Percentiles rank a stretch among this genome's conserved stretches.
phyloP scores from a whole-genome alignment of 2,888 invertebrate genomes.

The Halocaridina rubra region DNA sequence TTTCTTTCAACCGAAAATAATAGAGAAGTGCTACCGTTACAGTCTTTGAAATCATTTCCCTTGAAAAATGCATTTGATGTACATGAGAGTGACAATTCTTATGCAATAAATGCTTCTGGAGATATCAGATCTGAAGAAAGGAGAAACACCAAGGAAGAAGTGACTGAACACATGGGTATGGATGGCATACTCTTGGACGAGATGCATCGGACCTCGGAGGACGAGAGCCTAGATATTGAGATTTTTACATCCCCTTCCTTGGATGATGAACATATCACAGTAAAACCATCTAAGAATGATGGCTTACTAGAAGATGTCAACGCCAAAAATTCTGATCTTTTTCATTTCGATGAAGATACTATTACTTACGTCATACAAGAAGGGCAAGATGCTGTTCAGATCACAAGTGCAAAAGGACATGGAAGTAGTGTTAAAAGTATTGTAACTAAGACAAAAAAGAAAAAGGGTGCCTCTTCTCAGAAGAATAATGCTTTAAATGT shows the following conservation, averaged over 20 bases:
- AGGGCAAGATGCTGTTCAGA: neutral
- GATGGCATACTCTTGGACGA: no score
- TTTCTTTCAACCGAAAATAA: neutral
- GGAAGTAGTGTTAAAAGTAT: neutral
- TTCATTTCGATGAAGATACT: constrained; percentile 32
- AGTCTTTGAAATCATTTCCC: neutral
- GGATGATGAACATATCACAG: neutral
- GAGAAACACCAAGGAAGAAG: neutral
- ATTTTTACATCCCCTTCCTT: neutral
- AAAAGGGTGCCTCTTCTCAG: neutral
- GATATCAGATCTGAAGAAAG: neutral
- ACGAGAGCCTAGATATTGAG: neutral
- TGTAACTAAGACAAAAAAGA: neutral
- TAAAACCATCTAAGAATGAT: neutral
- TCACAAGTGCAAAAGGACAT: neutral
- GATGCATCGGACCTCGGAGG: neutral
- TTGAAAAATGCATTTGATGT: neutral
- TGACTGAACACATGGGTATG: neutral
- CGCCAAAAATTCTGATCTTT: constrained; percentile 5
- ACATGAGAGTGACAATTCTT: neutral
- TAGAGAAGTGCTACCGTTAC: neutral
- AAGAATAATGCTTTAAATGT: neutral
- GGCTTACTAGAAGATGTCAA: constrained; percentile 10
- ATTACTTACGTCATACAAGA: constrained; percentile 36
- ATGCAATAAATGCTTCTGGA: neutral